Conservation (phyloP, 2,113 vertebrate species). For the Engystomops pustulosus region DNA sequence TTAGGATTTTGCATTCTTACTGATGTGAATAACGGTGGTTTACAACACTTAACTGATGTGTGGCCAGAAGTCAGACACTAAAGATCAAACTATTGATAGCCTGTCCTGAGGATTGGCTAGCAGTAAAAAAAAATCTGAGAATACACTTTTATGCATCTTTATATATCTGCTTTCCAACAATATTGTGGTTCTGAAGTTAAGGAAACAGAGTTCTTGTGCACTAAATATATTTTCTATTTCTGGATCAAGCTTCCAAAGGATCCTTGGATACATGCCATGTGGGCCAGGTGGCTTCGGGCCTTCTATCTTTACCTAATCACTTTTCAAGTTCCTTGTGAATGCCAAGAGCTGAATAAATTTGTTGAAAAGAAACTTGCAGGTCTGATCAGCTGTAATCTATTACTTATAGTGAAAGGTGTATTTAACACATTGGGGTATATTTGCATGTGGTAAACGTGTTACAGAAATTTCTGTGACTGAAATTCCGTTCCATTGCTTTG, state of each 20-base stretch:
- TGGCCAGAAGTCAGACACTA: no score
- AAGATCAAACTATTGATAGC: no score
- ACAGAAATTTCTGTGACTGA: no score
- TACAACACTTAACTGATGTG: no score
- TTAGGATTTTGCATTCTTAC: no score
- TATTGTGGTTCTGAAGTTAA: background rate
- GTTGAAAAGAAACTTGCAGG: background rate
- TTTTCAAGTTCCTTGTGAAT: conserved; percentile 12
- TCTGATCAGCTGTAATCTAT: background rate
- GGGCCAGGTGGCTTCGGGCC: conserved; percentile 37
- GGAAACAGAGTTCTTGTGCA: conserved; percentile 9
- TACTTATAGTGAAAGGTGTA: background rate
- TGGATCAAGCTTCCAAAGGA: conserved; percentile 8
- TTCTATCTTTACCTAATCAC: conserved; percentile 45
- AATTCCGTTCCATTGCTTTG: no score
- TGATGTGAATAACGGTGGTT: no score
- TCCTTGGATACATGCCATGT: conserved; percentile 27
- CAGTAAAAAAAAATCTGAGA: no score
- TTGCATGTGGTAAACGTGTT: no score
- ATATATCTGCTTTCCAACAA: conserved; percentile 28
- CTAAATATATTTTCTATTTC: conserved; percentile 45
- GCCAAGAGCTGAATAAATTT: conserved; percentile 10
- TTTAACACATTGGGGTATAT: background rate
- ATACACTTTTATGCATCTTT: no score
- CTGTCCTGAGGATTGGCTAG: no score